phyloP scores from a whole-genome alignment of 2,888 invertebrate genomes.

The Seira ritae region DNA sequence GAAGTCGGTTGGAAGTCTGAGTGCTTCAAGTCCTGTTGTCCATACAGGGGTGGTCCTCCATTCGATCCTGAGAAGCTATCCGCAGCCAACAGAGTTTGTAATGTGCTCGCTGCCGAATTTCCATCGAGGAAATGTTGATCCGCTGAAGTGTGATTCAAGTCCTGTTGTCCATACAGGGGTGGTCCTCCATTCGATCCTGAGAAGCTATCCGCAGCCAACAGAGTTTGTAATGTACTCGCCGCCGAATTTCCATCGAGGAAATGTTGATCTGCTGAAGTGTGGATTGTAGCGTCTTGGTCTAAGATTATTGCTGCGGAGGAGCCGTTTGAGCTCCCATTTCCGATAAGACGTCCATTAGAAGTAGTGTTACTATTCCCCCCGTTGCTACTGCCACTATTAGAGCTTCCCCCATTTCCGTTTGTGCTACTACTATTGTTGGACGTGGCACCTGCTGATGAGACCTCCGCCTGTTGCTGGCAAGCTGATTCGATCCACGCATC shows the following conservation, averaged over 20 bases:
- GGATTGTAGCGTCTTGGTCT: constrained; percentile 72
- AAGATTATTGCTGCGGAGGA: constrained; percentile 36
- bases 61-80: constrained; percentile 53
- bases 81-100: constrained; percentile 64
- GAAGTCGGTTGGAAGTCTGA: constrained; percentile 66
- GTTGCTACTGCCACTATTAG: not conserved
- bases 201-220: constrained; percentile 61
- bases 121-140: constrained; percentile 65
- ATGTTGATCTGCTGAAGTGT: constrained; percentile 68
- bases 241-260: constrained; percentile 58
- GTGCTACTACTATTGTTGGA: not conserved
- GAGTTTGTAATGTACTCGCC: constrained; percentile 62
- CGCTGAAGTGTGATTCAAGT: constrained; percentile 70
- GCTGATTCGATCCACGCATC: constrained; percentile 91
- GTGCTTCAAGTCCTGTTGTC: constrained; percentile 63
- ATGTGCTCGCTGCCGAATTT: constrained; percentile 49
- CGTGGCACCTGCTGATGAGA: constrained; percentile 41
- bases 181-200: constrained; percentile 20
- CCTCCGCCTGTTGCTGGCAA: constrained; percentile 76
- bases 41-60: constrained; percentile 54
- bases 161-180: too few species aligned
- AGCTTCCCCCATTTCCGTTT: constrained; percentile 9
- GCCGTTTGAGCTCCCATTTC: constrained; percentile 15
- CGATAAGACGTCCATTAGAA: constrained; percentile 34
- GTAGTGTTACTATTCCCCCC: constrained; percentile 30